Base-by-base conservation (phyloP, 2,888 invertebrate genomes). In the Hipparchia sbordonii region DNA sequence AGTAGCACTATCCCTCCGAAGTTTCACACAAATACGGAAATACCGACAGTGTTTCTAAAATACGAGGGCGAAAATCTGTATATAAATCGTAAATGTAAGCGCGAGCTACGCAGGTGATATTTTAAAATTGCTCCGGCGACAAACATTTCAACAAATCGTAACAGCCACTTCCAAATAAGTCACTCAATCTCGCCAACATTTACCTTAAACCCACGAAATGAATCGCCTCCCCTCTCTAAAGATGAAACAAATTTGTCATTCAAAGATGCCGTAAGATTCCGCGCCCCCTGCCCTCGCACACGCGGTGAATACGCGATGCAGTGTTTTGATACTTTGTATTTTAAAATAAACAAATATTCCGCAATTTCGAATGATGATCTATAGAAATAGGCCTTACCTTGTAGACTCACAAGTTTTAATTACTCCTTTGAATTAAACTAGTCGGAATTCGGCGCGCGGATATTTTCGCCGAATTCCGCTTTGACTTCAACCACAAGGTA, bases 181-280 rank as follows among this genome's bases (percentile, higher is more conserved):
- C 72, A 68, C 67, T 72, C 68, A 63, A 68, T 72, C 72, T 59
- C 68, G 62, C 67, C 63, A 68, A 48, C 57, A 63, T 67, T 71
- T 71, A 67, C 67, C 61, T 68, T 68, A 59, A 62, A 68, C 69
- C 69, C 69, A 52, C 60, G 69, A 69, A 69, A 69, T 69, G 69
- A 69, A 69, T 69, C 51, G 52, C 69, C 69, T 69, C 67, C 69
- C 69, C 61, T 61, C 51, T n/a, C 39, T 23, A 61, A 52, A 69
- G 69, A 60, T 60, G 69, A 70, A 70, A 63, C 63, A 70, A 70
- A 70, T 70, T 88, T 87, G 88, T 80, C 80, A 82, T 82, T 80
- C 80, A 79, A 77, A 75, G 77, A 76, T 70, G 73, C 76, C 72
- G 60, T 67, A 71, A 72, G 71, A 71, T 70, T 74, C 56, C 69